phyloP scores from a whole-genome alignment of 2,113 vertebrate genomes.

The Eonycteris spelaea region DNA sequence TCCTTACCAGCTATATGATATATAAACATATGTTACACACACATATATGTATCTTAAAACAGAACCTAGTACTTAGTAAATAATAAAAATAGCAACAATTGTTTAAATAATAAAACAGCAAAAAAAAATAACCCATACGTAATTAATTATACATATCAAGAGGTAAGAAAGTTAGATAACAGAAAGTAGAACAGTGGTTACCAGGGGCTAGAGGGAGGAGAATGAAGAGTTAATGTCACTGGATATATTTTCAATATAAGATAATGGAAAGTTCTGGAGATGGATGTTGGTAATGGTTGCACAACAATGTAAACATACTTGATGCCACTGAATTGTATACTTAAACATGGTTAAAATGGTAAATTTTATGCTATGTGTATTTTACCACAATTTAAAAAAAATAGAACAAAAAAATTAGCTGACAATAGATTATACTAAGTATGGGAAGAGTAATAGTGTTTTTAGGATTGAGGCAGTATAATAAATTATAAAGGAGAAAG shows the following conservation, averaged over 20 bases:
- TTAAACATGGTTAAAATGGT: background rate
- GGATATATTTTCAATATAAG: background rate
- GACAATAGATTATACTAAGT: background rate
- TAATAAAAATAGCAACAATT: background rate
- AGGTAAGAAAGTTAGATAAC: background rate
- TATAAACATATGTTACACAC: background rate
- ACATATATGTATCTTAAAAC: background rate
- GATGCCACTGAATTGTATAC: background rate
- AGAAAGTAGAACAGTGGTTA: background rate
- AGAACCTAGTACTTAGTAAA: background rate
- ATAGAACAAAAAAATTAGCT: background rate
- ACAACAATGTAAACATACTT: background rate
- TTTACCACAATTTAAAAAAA: background rate
- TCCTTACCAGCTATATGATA: background rate
- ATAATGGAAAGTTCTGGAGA: background rate
- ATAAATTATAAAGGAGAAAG: background rate
- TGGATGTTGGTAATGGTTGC: background rate
- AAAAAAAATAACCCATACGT: background rate
- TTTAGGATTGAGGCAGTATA: background rate
- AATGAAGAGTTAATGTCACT: background rate
- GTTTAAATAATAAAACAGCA: slow-evolving; percentile 23
- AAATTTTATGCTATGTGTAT: background rate
- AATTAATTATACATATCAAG: background rate
- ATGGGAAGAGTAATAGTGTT: background rate
- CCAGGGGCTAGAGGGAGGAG: background rate